These are phyloP conservation scores for Orthonevra nobilis DNA, from an alignment of 2,888 invertebrate genomes.

Conservation along the genomic window DNA sequence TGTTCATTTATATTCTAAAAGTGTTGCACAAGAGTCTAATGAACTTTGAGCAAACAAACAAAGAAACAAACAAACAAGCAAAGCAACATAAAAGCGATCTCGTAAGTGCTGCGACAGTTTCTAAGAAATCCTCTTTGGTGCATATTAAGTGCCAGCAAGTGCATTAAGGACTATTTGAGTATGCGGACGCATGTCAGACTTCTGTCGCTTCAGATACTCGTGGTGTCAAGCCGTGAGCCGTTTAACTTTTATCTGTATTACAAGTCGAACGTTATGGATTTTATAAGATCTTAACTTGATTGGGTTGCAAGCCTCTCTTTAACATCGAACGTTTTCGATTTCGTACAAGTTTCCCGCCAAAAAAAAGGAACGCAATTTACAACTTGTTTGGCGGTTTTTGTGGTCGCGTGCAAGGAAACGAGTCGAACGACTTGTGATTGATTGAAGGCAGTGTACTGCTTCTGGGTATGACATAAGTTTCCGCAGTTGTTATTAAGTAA, in stretches of 20 bases:
- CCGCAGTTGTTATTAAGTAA: too few relatives aligned
- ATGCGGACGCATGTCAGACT: not conserved
- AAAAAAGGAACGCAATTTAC: too few relatives aligned
- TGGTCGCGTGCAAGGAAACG: not conserved
- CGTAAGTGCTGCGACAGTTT: conserved; percentile 41
- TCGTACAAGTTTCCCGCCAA: conserved; percentile 4
- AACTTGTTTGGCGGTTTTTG: not conserved
- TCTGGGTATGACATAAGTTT: conserved; percentile 13
- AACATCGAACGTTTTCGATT: too few relatives aligned
- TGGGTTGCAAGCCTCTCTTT: too few relatives aligned
- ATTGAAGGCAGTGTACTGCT: not conserved
- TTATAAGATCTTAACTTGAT: too few relatives aligned
- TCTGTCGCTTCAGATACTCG: too few relatives aligned
- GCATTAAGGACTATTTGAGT: conserved; percentile 22
- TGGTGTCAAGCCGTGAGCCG: too few relatives aligned
- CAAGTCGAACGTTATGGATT: too few relatives aligned
- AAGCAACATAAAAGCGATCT: too few relatives aligned
- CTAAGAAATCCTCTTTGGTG: conserved; percentile 49
- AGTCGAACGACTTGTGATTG: not conserved
- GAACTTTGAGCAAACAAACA: conserved; percentile 40
- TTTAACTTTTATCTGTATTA: too few relatives aligned
- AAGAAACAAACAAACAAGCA: conserved; percentile 9
- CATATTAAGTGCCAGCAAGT: conserved; percentile 44
- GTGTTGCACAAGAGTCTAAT: conserved; percentile 52
- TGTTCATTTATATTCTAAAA: conserved; percentile 58